Conservation (phyloP, 2,797 vertebrate genomes). For the Loris lydekkerianus region DNA sequence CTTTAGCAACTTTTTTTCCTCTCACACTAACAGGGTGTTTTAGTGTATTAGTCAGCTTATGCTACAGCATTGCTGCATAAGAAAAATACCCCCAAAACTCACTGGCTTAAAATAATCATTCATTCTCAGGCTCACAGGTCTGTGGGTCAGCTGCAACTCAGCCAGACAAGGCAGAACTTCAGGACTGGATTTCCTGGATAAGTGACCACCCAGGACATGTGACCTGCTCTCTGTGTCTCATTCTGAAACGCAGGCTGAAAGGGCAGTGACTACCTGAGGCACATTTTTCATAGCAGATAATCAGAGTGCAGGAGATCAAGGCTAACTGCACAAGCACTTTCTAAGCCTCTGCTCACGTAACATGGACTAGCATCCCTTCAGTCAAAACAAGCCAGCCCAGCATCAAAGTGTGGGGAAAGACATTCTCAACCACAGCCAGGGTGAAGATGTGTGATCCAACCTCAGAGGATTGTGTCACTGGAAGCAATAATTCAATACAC, state of each 20-base stretch:
- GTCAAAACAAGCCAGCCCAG: background rate
- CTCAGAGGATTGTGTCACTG: background rate
- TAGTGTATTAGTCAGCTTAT: background rate
- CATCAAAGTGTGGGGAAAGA: background rate
- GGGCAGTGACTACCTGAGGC: accelerated
- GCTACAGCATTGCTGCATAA: accelerated
- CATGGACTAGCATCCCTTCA: background rate
- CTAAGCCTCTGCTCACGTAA: background rate
- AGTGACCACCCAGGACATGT: too few relatives aligned
- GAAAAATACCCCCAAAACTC: background rate
- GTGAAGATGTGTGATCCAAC: accelerated
- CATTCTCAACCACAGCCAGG: too few relatives aligned
- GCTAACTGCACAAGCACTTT: too few relatives aligned
- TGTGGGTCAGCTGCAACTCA: too few relatives aligned
- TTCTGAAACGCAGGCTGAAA: background rate
- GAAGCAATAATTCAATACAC: background rate
- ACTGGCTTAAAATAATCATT: background rate
- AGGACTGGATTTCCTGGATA: background rate
- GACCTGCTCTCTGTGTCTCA: background rate
- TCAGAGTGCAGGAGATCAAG: background rate
- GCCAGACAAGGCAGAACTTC: background rate
- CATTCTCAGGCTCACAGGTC: background rate
- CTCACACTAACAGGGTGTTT: background rate
- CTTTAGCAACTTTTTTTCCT: too few relatives aligned
- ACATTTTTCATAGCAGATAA: accelerated